A percentile compares a stretch with the other conserved stretches of the same genome.
Conservation (phyloP, 2,888 invertebrate genomes). For the Boloria selene region DNA sequence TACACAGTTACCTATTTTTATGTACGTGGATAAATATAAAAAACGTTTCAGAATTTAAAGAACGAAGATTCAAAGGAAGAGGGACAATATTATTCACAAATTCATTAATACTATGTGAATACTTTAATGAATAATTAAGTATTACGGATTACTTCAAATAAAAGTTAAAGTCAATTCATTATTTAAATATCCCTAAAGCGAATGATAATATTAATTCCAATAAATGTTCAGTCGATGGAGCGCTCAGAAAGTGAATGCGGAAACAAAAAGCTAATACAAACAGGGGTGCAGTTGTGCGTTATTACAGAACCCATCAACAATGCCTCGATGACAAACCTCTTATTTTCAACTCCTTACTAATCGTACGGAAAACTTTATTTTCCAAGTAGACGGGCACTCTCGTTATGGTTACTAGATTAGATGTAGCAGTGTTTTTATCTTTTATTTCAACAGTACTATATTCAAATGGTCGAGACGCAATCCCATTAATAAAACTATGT, state of each 20-base stretch:
- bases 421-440: constrained; percentile 19
- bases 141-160: not conserved
- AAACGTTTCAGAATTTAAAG: no score
- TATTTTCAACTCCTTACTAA: constrained; percentile 78
- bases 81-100: no score
- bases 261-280: constrained; percentile 37
- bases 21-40: no score
- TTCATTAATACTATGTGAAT: no score
- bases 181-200: not conserved
- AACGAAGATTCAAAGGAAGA: no score
- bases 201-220: constrained; percentile 1
- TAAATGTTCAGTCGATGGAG: constrained; percentile 21
- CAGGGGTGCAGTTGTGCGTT: constrained; percentile 17
- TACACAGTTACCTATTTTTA: no score
- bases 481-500: no score
- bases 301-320: constrained; percentile 54
- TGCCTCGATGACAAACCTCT: constrained; percentile 73
- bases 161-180: constrained; percentile 2
- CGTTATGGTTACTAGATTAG: constrained; percentile 44
- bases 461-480: no score
- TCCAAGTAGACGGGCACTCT: constrained; percentile 46
- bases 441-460: not conserved
- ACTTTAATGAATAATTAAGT: no score
- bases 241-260: constrained; percentile 8
- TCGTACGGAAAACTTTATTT: constrained; percentile 80